Percentiles rank a stretch among this genome's conserved stretches.
Conservation (phyloP, 2,797 vertebrate genomes). For the Rhabdophis nuchalis region DNA sequence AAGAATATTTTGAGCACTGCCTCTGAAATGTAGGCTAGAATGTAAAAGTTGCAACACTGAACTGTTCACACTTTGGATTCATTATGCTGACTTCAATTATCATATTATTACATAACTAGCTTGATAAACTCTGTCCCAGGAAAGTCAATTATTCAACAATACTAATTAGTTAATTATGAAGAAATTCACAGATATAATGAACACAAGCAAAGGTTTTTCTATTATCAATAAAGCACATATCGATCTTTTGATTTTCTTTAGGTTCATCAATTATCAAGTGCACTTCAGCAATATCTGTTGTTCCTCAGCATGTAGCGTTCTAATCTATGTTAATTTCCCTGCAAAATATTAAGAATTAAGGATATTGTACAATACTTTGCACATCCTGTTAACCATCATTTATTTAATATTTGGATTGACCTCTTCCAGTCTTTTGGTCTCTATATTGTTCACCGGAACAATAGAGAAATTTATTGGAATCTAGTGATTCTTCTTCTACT, state of each 20-base stretch:
- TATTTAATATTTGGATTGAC: neutral
- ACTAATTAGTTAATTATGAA: slow-evolving; percentile 62
- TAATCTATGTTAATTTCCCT: neutral
- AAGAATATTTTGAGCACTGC: slow-evolving; percentile 25
- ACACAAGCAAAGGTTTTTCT: neutral
- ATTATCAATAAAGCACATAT: neutral
- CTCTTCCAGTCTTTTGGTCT: neutral
- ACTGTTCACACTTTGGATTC: slow-evolving; percentile 22
- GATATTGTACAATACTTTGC: neutral
- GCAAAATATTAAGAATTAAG: neutral
- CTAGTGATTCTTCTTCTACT: neutral
- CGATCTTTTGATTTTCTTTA: neutral
- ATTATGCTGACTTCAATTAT: slow-evolving; percentile 67
- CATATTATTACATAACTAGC: slow-evolving; percentile 33
- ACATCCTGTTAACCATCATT: neutral
- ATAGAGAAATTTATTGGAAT: neutral
- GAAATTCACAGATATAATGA: slow-evolving; percentile 48
- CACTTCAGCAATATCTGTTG: neutral
- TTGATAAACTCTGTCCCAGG: slow-evolving; percentile 51
- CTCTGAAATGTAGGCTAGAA: neutral
- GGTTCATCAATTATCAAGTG: neutral
- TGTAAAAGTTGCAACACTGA: slow-evolving; percentile 14
- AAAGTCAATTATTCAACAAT: slow-evolving; percentile 55
- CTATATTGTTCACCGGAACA: neutral
- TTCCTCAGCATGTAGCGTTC: neutral